These are phyloP conservation scores for Ormyrus labotus DNA, from an alignment of 2,888 invertebrate genomes.

Conservation along the genomic window DNA sequence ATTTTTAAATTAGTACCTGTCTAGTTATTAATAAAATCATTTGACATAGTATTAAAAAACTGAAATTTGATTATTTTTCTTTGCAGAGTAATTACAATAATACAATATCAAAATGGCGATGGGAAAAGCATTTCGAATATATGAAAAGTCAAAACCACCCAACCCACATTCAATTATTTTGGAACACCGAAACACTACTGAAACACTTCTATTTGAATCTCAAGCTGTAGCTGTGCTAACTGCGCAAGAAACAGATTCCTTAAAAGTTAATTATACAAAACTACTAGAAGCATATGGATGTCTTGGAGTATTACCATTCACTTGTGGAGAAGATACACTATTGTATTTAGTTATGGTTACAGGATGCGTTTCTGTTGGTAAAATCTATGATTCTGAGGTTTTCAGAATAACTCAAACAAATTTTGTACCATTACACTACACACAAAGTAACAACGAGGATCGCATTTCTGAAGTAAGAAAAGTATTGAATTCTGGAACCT, in stretches of 20 bases:
- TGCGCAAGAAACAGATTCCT: slow-evolving; percentile 90
- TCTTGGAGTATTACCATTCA: slow-evolving; percentile 93
- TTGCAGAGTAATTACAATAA: neutral
- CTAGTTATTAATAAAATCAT: too few species aligned
- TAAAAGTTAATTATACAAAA: slow-evolving; percentile 93
- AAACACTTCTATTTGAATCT: slow-evolving; percentile 93
- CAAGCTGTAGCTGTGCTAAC: slow-evolving; percentile 91
- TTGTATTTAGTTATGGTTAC: slow-evolving; percentile 95
- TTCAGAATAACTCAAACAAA: slow-evolving; percentile 95
- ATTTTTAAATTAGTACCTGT: too few species aligned
- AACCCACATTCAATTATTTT: slow-evolving; percentile 93
- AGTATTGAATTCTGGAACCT: slow-evolving; percentile 97
- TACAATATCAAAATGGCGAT: slow-evolving; percentile 85
- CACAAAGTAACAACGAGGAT: slow-evolving; percentile 79
- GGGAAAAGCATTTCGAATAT: slow-evolving; percentile 94
- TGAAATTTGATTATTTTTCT: too few species aligned
- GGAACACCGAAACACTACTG: slow-evolving; percentile 91
- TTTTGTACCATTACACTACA: slow-evolving; percentile 91
- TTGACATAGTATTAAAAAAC: too few species aligned
- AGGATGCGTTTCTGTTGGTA: slow-evolving; percentile 97
- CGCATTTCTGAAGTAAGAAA: slow-evolving; percentile 84
- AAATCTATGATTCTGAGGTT: slow-evolving; percentile 95
- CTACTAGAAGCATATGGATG: slow-evolving; percentile 97
- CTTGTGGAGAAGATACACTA: slow-evolving; percentile 89
- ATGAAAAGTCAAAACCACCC: slow-evolving; percentile 91